Evolutionary conservation across 2,888 invertebrate species (phyloP).

Genomic region (Tubulanus polymorphus): DNA sequence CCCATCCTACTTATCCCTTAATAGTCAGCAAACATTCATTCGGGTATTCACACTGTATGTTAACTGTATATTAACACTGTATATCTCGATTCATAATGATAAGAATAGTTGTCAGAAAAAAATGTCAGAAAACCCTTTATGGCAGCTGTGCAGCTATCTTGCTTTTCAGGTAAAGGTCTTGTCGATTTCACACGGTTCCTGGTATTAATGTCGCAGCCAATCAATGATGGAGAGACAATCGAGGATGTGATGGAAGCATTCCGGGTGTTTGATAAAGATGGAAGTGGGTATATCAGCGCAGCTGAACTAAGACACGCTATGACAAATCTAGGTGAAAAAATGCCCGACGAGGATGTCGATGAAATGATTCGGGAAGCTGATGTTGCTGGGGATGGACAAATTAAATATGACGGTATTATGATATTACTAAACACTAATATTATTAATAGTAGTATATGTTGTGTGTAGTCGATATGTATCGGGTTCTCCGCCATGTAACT

Average conservation of each 20-base stretch:
- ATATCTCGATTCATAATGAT: too few relatives aligned
- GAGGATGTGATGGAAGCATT: conserved; percentile 5
- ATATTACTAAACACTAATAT: too few relatives aligned
- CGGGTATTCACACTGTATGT: too few relatives aligned
- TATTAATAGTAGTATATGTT: too few relatives aligned
- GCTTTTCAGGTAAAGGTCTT: conserved; percentile 11
- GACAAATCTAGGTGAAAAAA: conserved; percentile 2
- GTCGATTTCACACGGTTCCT: conserved; percentile 9
- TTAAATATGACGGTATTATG: conserved; percentile 8
- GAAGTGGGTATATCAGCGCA: conserved; percentile 5
- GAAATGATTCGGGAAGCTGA: conserved; percentile 10
- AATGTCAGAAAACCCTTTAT: too few relatives aligned
- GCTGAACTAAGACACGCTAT: conserved; percentile 4
- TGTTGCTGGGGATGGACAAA: conserved; percentile 6
- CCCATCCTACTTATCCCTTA: too few relatives aligned
- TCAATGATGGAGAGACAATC: conserved; percentile 1
- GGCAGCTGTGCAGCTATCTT: too few relatives aligned
- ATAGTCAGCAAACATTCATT: too few relatives aligned
- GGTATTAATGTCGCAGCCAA: conserved; percentile 6
- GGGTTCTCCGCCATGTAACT: too few relatives aligned
- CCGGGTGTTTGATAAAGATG: conserved; percentile 9
- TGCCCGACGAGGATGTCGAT: conserved; percentile 6
- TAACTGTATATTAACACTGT: too few relatives aligned
- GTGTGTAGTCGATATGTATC: too few relatives aligned
- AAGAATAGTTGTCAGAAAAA: too few relatives aligned